Conservation (phyloP, 2,113 vertebrate genomes). For the Camelus bactrianus region DNA sequence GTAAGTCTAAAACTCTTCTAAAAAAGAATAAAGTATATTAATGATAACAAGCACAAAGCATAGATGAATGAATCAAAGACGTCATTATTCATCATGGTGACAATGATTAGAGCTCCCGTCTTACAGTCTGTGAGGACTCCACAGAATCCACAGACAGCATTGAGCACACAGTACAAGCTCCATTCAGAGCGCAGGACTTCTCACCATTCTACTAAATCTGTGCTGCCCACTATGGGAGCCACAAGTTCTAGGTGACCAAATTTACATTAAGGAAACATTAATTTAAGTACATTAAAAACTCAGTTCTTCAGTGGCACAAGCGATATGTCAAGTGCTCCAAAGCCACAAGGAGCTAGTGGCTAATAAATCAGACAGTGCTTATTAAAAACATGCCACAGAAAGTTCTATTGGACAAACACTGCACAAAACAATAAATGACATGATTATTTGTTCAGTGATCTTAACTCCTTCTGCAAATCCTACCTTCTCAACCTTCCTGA, state of each 20-base stretch:
- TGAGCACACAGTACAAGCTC: not conserved
- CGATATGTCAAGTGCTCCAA: not conserved
- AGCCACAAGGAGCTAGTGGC: not conserved
- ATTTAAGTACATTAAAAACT: conserved; percentile 15
- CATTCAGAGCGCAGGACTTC: not conserved
- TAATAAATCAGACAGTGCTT: not conserved
- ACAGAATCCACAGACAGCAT: not conserved
- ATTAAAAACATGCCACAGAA: not conserved
- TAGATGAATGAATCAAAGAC: not conserved
- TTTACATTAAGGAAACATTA: not conserved
- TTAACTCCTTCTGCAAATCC: not conserved
- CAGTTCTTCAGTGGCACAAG: not conserved
- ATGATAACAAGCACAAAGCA: not conserved
- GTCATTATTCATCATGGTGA: not conserved
- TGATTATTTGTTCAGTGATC: not conserved
- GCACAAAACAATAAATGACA: not conserved
- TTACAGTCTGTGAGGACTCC: not conserved
- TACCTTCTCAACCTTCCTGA: not conserved
- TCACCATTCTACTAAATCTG: not conserved
- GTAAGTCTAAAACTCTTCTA: not conserved
- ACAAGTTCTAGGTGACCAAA: not conserved
- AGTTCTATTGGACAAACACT: not conserved
- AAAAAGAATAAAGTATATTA: not conserved
- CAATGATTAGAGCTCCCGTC: not conserved
- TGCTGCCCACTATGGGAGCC: not conserved